phyloP scores from a whole-genome alignment of 23 tunicate genomes.

The Trididemnum clinides region DNA sequence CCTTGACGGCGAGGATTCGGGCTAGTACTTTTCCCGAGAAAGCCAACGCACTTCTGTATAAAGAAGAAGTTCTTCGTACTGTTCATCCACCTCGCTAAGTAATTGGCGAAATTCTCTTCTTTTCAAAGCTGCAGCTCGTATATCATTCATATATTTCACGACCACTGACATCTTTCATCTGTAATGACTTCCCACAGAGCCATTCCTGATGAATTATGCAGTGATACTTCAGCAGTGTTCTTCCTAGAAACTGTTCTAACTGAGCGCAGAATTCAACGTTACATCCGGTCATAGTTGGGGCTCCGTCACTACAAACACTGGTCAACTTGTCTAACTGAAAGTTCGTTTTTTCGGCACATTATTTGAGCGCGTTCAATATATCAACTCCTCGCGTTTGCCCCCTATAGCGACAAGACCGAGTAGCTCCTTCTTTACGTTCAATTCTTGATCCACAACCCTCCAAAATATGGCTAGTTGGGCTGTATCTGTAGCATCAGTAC shows the following conservation, averaged over 20 bases:
- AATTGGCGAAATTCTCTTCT: not conserved
- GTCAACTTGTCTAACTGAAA: slow-evolving; percentile 18
- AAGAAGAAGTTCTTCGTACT: slow-evolving; percentile 9
- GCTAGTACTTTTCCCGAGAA: slow-evolving; percentile 2
- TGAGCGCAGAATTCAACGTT: slow-evolving; percentile 11
- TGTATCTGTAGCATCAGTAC: slow-evolving; percentile 33
- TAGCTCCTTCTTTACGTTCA: slow-evolving; percentile 19
- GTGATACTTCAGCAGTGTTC: slow-evolving; percentile 18
- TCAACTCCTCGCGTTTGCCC: slow-evolving; percentile 31
- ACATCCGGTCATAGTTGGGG: not conserved
- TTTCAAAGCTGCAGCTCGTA: slow-evolving; percentile 14
- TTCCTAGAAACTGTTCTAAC: slow-evolving; percentile 13
- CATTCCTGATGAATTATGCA: slow-evolving; percentile 8
- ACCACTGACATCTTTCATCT: not conserved
- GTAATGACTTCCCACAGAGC: slow-evolving; percentile 20
- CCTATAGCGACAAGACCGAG: slow-evolving; percentile 27
- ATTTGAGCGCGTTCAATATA: slow-evolving; percentile 10
- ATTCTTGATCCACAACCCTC: slow-evolving; percentile 33
- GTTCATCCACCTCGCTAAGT: not conserved
- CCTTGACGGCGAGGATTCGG: slow-evolving; percentile 14
- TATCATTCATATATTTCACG: slow-evolving; percentile 8
- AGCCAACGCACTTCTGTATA: slow-evolving; percentile 9
- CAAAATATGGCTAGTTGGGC: slow-evolving; percentile 29
- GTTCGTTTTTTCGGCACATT: slow-evolving; percentile 17
- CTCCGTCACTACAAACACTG: slow-evolving; percentile 7